A percentile compares a stretch with the other conserved stretches of the same genome.
phyloP scores from a whole-genome alignment of 2,113 vertebrate species.

The Syrrhaptes paradoxus region DNA sequence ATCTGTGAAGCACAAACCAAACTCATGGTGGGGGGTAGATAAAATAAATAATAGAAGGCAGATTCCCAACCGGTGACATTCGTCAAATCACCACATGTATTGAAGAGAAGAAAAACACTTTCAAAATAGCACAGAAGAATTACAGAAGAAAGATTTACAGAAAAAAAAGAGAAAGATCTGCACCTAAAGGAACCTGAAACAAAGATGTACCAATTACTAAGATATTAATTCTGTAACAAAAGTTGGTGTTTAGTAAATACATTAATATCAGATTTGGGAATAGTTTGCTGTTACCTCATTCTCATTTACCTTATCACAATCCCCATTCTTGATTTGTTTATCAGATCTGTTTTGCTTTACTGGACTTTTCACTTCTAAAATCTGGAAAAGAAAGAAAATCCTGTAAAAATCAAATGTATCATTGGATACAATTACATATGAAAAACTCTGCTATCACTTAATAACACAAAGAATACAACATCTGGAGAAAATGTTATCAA shows the following conservation, averaged over 20 bases:
- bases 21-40: neutral
- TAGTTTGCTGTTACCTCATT: neutral
- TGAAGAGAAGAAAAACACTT: neutral
- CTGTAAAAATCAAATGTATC: neutral
- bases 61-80: neutral
- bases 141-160: neutral
- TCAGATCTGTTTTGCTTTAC: conserved; percentile 90
- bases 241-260: neutral
- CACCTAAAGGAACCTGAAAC: neutral
- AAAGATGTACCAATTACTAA: neutral
- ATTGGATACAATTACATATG: neutral
- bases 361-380: conserved; percentile 93
- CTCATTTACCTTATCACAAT: conserved; percentile 92
- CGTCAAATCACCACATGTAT: neutral
- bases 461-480: neutral
- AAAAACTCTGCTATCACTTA: neutral
- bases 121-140: neutral
- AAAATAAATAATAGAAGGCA: neutral
- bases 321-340: conserved; percentile 88
- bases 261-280: neutral
- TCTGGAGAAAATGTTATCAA: neutral
- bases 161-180: neutral
- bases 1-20: neutral
- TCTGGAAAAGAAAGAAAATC: conserved; percentile 76
- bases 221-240: neutral